Base-by-base conservation (phyloP, 2,113 vertebrate genomes). In the Climacteris rufus region DNA sequence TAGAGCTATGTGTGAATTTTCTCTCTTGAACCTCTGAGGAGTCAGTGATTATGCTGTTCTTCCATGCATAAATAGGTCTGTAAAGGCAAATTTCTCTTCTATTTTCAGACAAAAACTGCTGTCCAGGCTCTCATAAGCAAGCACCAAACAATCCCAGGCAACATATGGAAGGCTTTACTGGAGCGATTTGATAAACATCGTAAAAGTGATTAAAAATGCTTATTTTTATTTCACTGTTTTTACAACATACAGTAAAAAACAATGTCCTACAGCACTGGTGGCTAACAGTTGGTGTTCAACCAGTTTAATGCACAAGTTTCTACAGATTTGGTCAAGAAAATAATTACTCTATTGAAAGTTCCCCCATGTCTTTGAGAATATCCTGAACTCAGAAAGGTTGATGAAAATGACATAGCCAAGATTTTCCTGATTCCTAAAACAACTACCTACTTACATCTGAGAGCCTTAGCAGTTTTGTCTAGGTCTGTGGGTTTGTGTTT, bases 101-200 rank as follows among this genome's bases (percentile, higher is more conserved):
- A 35, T 88, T 96, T 96, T 60, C 94, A 99, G 99, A 98, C 98
- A 66, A 98, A 98, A 89, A 94, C 95, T 90, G 98, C 98, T 3
- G 94, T 99, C 64, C 98, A 98, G 97, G 93, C 95, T 82, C 97
- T 99, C 83, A 99, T 99, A 92, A 98, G 98, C 90, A 96, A 96
- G 89, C 98, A 99, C 94, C 99, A 99, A 96, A 97, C 95, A 94
- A 98, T 99, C 78, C 99, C 99, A 31, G 99, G 99, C 71, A 99
- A 94, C 87, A 97, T 99, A 47, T 97, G 99, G 79, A 97, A 98
- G 82, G 99, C 99, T 61, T 94, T 99, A 89, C 40, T 98, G 75
- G 98, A 98, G 68, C 97, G 98, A 93, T 98, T 99, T 89, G 96
- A 97, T 96, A 95, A 86, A 68, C 93, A 56, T 63, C 47, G 33